Conservation (phyloP, 1,140 invertebrate genomes). For the Listronotus oregonensis region DNA sequence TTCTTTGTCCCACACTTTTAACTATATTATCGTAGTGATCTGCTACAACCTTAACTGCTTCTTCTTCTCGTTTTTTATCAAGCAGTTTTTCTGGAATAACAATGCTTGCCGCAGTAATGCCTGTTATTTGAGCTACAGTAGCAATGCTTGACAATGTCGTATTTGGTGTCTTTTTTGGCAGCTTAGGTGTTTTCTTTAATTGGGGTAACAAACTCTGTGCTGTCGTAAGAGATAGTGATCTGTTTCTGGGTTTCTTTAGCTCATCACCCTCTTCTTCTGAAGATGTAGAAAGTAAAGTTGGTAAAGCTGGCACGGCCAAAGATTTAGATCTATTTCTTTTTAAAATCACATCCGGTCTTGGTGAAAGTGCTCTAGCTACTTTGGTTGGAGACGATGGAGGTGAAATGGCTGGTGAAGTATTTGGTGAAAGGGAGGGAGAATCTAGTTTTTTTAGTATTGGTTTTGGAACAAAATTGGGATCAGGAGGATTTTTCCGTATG, state of each 20-base stretch:
- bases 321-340: constrained; percentile 44
- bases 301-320: constrained; percentile 48
- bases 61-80: constrained; percentile 54
- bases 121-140: constrained; percentile 45
- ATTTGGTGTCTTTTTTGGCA: constrained; percentile 12
- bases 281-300: constrained; percentile 23
- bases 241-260: constrained; percentile 16
- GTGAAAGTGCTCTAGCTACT: constrained; percentile 53
- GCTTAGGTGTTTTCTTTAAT: constrained; percentile 17
- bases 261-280: constrained; percentile 24
- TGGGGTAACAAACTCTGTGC: constrained; percentile 4
- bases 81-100: constrained; percentile 47
- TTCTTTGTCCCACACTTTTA: constrained; percentile 64
- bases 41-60: constrained; percentile 71
- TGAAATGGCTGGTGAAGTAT: constrained; percentile 20
- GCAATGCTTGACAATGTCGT: constrained; percentile 37
- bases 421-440: constrained; percentile 17
- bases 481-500: constrained; percentile 62
- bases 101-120: constrained; percentile 51
- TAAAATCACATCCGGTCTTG: constrained; percentile 27
- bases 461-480: constrained; percentile 71
- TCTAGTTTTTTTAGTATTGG: constrained; percentile 71
- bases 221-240: constrained; percentile 41
- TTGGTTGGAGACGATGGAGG: constrained; percentile 41
- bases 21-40: constrained; percentile 83